Evolutionary conservation across 53 echinoderm and acorn worm species (phyloP).

Genomic region (Holothuria scabra): DNA sequence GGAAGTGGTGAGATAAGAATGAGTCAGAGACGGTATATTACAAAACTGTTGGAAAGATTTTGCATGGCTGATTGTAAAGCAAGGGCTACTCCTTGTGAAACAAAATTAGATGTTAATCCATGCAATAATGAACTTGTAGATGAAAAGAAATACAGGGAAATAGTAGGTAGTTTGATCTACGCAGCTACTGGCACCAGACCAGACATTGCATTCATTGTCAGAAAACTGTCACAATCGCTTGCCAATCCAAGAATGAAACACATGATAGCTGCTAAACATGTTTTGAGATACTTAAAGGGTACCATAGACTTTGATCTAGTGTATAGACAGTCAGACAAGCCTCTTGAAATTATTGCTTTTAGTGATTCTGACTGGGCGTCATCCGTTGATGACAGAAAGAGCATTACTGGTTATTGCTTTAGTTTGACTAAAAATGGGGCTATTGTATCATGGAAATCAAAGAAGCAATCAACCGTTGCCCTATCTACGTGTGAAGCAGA

Average conservation of each 20-base stretch:
- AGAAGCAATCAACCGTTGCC: constrained; percentile 53
- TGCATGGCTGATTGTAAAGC: constrained; percentile 54
- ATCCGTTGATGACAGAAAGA: constrained; percentile 2
- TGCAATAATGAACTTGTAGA: no score
- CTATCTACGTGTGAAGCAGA: constrained; percentile 58
- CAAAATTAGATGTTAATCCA: neutral
- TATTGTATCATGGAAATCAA: constrained; percentile 48
- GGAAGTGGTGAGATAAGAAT: neutral
- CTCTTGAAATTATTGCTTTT: neutral
- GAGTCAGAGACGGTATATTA: neutral
- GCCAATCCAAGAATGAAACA: no score
- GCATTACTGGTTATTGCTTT: constrained; percentile 51
- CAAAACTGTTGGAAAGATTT: neutral
- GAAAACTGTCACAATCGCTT: no score
- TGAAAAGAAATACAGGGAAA: no score
- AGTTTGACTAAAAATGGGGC: constrained; percentile 23
- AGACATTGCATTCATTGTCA: no score
- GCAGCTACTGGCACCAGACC: no score
- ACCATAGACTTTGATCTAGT: no score
- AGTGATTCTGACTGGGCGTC: neutral
- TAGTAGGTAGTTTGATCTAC: no score
- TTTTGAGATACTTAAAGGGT: no score
- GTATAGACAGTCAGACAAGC: no score
- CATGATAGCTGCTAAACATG: no score
- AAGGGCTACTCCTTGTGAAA: constrained; percentile 38